Evolutionary conservation across 2,888 invertebrate species (phyloP).

Genomic region (Cantharis lateralis): DNA sequence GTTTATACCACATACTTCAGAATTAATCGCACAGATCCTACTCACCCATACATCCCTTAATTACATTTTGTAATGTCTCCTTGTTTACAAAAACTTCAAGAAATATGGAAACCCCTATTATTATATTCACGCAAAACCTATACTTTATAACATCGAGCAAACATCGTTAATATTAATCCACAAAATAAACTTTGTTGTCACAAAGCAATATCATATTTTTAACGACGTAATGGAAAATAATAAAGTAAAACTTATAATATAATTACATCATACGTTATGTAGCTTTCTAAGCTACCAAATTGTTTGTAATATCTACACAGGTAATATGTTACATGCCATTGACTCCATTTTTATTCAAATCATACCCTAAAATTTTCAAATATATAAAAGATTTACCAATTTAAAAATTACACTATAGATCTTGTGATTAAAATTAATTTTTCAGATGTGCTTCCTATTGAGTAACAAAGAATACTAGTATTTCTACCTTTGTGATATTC

Average conservation of each 20-base stretch:
- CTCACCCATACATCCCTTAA: constrained; percentile 22
- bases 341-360: background rate
- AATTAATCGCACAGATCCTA: constrained; percentile 30
- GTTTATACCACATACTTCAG: constrained; percentile 29
- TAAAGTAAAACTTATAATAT: background rate
- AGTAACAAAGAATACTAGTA: background rate
- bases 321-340: background rate
- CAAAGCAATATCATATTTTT: background rate
- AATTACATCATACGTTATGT: background rate
- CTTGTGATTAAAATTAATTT: background rate
- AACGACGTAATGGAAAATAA: background rate
- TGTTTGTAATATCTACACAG: background rate
- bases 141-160: background rate
- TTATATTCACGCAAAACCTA: constrained; percentile 1
- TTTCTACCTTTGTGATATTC: background rate
- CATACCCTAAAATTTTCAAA: background rate
- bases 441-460: background rate
- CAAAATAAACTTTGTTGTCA: background rate
- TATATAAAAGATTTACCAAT: background rate
- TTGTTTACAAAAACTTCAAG: constrained; percentile 19
- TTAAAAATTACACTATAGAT: background rate
- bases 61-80: constrained; percentile 24
- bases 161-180: background rate
- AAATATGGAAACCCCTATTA: background rate
- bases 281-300: background rate